A percentile compares a stretch with the other conserved stretches of the same genome.
Conservation (phyloP, 2,888 invertebrate genomes). For the Palloptera scutellata region DNA sequence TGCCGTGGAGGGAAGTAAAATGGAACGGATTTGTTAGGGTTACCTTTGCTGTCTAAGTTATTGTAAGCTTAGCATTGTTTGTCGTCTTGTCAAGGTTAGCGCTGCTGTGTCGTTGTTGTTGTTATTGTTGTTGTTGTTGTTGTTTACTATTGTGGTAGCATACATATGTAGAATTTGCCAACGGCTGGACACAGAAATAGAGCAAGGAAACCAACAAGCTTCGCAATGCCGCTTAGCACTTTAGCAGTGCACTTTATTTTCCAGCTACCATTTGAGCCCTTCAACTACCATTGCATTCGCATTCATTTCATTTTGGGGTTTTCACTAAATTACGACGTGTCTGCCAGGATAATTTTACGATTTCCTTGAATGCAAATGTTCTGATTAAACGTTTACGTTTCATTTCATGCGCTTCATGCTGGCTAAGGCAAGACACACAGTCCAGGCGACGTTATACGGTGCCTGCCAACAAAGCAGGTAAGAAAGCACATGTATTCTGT, state of each 20-base stretch:
- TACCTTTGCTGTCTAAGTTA: conserved; percentile 14
- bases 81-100: conserved; percentile 23
- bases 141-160: too few relatives aligned
- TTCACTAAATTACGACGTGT: conserved; percentile 60
- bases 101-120: neutral
- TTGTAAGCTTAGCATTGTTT: conserved; percentile 20
- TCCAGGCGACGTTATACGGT: neutral
- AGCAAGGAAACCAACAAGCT: too few relatives aligned
- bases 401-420: too few relatives aligned
- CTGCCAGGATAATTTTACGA: conserved; percentile 64
- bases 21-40: conserved; percentile 10
- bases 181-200: neutral
- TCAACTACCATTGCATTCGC: neutral
- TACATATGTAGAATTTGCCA: neutral
- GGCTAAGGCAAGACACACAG: too few relatives aligned
- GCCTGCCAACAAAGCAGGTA: neutral
- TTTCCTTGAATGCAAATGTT: conserved; percentile 56
- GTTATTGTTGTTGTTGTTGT: neutral
- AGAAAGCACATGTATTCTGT: too few relatives aligned
- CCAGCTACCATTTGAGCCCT: neutral
- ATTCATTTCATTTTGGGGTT: conserved; percentile 8
- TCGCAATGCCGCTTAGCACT: too few relatives aligned
- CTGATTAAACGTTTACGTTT: conserved; percentile 39
- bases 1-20: too few relatives aligned
- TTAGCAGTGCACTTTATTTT: too few relatives aligned